phyloP scores from a whole-genome alignment of 2,888 invertebrate genomes.

The Drosophila diplacantha region DNA sequence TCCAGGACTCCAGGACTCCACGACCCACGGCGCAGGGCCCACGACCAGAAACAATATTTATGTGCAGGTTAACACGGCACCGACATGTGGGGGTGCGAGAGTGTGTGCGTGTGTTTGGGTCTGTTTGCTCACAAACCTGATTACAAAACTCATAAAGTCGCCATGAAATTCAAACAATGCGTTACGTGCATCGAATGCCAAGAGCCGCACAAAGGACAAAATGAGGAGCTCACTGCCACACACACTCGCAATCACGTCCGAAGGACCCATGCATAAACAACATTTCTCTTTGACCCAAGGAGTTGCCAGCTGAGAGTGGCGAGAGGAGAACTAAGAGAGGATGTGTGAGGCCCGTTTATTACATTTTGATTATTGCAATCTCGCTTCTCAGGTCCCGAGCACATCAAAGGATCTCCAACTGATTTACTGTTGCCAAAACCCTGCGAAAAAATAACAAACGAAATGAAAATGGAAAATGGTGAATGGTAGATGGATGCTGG shows the following conservation, averaged over 20 bases:
- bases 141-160: slow-evolving; percentile 73
- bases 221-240: slow-evolving; percentile 19
- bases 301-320: slow-evolving; percentile 44
- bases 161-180: slow-evolving; percentile 74
- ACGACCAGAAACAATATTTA: slow-evolving; percentile 35
- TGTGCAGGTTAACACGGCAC: slow-evolving; percentile 39
- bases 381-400: slow-evolving; percentile 48
- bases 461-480: neutral
- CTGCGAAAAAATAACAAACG: slow-evolving; percentile 8
- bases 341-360: slow-evolving; percentile 59
- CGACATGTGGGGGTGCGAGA: slow-evolving; percentile 4
- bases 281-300: slow-evolving; percentile 65
- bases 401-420: slow-evolving; percentile 45
- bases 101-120: slow-evolving; percentile 34
- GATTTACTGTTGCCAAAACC: slow-evolving; percentile 45
- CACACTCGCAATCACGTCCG: slow-evolving; percentile 23
- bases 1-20: too few species aligned
- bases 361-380: slow-evolving; percentile 67
- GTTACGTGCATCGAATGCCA: slow-evolving; percentile 66
- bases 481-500: slow-evolving; percentile 4
- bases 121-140: slow-evolving; percentile 62
- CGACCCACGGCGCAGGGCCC: neutral
- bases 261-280: slow-evolving; percentile 60
- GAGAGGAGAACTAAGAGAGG: slow-evolving; percentile 13
- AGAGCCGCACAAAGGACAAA: slow-evolving; percentile 39